phyloP scores from a whole-genome alignment of 1,140 invertebrate genomes.

The Coelopa frigida region DNA sequence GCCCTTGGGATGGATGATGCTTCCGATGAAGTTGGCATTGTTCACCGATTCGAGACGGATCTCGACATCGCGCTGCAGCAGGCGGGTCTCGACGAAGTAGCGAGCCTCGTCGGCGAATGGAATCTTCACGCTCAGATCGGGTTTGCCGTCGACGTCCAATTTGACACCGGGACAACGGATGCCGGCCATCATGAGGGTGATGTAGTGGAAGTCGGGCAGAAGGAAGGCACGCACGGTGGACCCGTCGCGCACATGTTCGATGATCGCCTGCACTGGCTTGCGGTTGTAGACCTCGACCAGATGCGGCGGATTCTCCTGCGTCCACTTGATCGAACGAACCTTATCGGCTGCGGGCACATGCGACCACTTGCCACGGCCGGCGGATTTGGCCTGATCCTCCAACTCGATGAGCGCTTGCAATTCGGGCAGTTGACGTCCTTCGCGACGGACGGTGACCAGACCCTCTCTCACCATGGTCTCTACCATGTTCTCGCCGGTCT shows the following conservation, averaged over 20 bases:
- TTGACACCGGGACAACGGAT: constrained; percentile 77
- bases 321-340: constrained; percentile 81
- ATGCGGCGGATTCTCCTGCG: constrained; percentile 70
- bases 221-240: constrained; percentile 88
- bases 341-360: constrained; percentile 47
- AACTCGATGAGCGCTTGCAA: constrained; percentile 67
- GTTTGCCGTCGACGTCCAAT: constrained; percentile 59
- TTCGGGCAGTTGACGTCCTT: constrained; percentile 60
- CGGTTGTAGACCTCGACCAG: constrained; percentile 74
- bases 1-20: constrained; percentile 84
- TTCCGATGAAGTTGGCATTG: constrained; percentile 90
- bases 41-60: constrained; percentile 86
- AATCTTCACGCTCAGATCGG: constrained; percentile 49
- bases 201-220: constrained; percentile 67
- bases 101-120: constrained; percentile 51
- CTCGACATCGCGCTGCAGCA: constrained; percentile 90
- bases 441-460: constrained; percentile 72
- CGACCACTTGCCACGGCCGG: constrained; percentile 81
- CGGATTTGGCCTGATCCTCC: constrained; percentile 84
- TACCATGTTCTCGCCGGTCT: constrained; percentile 75
- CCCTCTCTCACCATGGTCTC: constrained; percentile 84
- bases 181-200: constrained; percentile 91
- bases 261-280: constrained; percentile 77
- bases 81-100: constrained; percentile 83
- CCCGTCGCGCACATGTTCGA: constrained; percentile 94